Evolutionary conservation across 2,888 invertebrate genomes (phyloP).

Genomic region (Caenorhabditis sp.): DNA sequence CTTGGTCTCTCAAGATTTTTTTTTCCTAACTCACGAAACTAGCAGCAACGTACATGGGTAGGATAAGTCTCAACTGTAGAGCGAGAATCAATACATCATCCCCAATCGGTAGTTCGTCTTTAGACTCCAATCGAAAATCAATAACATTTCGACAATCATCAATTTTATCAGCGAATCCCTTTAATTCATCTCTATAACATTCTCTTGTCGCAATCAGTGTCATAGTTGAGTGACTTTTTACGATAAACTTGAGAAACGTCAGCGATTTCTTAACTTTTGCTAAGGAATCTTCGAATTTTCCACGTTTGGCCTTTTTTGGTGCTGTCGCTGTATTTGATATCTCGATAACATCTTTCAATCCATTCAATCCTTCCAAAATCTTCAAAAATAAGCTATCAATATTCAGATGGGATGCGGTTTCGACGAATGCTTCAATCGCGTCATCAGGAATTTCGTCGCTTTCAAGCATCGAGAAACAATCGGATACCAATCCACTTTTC

Average conservation of each 20-base stretch:
- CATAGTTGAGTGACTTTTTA: not conserved
- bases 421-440: slow-evolving; percentile 32
- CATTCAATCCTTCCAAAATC: not conserved
- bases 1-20: too few relatives aligned
- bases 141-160: slow-evolving; percentile 19
- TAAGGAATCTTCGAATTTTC: not conserved
- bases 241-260: not conserved
- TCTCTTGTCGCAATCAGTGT: not conserved
- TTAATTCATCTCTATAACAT: not conserved
- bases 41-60: slow-evolving; percentile 13
- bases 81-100: slow-evolving; percentile 14
- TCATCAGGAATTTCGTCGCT: slow-evolving; percentile 29
- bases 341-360: not conserved
- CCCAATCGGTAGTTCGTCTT: not conserved
- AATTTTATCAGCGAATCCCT: not conserved
- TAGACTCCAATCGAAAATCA: slow-evolving; percentile 10
- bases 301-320: not conserved
- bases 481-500: slow-evolving; percentile 14
- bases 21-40: not conserved
- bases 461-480: slow-evolving; percentile 17
- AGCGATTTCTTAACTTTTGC: not conserved
- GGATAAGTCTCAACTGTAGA: slow-evolving; percentile 23
- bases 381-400: slow-evolving; percentile 19
- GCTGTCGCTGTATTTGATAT: not conserved
- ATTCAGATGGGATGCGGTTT: slow-evolving; percentile 29